phyloP scores from a whole-genome alignment of 2,113 vertebrate species.

The Nothobranchius kuhntae region DNA sequence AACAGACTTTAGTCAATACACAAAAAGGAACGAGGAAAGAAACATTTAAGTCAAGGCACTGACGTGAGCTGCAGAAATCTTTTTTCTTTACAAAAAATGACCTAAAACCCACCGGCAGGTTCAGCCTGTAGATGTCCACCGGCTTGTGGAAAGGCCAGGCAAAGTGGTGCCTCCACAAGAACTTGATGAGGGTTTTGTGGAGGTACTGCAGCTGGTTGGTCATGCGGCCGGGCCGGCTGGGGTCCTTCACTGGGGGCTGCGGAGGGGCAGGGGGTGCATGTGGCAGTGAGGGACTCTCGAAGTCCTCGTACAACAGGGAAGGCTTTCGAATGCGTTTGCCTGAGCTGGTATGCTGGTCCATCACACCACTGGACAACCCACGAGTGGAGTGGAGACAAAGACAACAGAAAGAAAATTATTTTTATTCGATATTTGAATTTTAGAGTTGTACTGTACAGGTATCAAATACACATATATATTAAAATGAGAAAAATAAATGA shows the following conservation, averaged over 20 bases:
- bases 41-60: not conserved
- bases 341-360: conserved; percentile 72
- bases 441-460: not conserved
- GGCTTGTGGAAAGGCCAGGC: conserved; percentile 95
- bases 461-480: no score
- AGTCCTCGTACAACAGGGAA: conserved; percentile 90
- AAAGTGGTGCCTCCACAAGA: conserved; percentile 92
- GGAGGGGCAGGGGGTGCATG: conserved; percentile 67
- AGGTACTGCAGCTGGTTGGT: conserved; percentile 95
- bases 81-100: not conserved
- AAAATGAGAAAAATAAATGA: no score
- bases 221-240: conserved; percentile 82
- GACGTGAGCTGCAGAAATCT: not conserved
- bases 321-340: conserved; percentile 94
- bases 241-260: conserved; percentile 83
- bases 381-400: conserved; percentile 51
- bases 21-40: not conserved
- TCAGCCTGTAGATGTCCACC: conserved; percentile 88
- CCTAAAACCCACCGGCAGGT: conserved; percentile 71
- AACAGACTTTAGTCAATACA: not conserved
- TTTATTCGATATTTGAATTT: not conserved
- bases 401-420: not conserved
- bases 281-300: conserved; percentile 88
- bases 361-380: conserved; percentile 62
- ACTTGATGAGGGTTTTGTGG: conserved; percentile 90